These are phyloP conservation scores for Pseudococcus jackbeardsleyi DNA, from an alignment of 2,888 invertebrate genomes.

Conservation along the genomic window DNA sequence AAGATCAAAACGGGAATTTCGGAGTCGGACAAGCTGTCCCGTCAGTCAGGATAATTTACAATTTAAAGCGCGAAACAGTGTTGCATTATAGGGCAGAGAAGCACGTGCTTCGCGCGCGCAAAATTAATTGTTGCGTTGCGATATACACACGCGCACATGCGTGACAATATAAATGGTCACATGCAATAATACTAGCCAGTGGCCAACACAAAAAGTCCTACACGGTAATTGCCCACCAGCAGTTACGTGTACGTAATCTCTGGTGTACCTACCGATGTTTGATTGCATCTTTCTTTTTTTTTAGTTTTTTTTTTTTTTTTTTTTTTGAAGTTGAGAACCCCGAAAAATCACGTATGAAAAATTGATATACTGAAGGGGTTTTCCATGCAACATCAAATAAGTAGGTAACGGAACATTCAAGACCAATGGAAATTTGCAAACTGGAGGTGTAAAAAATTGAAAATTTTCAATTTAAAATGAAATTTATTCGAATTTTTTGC, in stretches of 20 bases:
- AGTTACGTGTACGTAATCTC: not conserved
- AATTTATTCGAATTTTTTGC: no score
- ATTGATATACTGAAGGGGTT: no score
- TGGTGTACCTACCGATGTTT: no score
- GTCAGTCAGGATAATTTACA: conserved; percentile 6
- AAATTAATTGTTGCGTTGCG: conserved; percentile 42
- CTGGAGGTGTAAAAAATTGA: no score
- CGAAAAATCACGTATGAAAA: no score
- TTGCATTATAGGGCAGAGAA: conserved; percentile 9
- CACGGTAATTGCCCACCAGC: not conserved
- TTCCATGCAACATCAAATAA: no score
- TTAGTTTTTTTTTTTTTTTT: no score
- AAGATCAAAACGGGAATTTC: not conserved
- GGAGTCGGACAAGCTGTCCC: not conserved
- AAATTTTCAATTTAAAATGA: no score
- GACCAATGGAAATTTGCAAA: no score
- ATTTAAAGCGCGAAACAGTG: conserved; percentile 28
- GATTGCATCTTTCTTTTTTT: no score
- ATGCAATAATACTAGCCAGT: not conserved
- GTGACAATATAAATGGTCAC: conserved; percentile 41
- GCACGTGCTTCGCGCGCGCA: conserved; percentile 25
- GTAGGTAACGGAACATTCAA: no score
- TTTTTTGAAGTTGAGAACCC: no score
- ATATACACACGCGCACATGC: conserved; percentile 37
- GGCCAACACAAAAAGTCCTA: not conserved